A percentile compares a stretch with the other conserved stretches of the same genome.
phyloP scores from a whole-genome alignment of 2,113 vertebrate species.

The Synodontis membranacea region DNA sequence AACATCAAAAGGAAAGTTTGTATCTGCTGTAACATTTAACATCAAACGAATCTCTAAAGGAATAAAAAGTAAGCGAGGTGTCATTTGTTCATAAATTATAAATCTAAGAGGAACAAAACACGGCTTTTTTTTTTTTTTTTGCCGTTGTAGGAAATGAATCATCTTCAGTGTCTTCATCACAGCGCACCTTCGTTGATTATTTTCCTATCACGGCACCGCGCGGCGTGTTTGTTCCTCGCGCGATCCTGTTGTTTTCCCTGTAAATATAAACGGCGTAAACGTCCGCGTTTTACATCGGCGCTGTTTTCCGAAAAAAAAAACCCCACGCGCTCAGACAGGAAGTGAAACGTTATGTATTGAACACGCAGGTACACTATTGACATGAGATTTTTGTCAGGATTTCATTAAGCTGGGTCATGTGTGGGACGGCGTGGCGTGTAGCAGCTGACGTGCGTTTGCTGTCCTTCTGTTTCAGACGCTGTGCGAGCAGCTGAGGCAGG shows the following conservation, averaged over 20 bases:
- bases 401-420: not conserved
- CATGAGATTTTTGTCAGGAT: too few relatives aligned
- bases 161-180: not conserved
- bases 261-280: too few relatives aligned
- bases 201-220: too few relatives aligned
- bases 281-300: not conserved
- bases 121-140: too few relatives aligned
- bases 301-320: not conserved
- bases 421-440: not conserved
- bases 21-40: too few relatives aligned
- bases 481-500: slow-evolving; percentile 91
- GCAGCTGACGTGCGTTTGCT: not conserved
- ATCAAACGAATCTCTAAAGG: not conserved
- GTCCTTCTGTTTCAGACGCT: slow-evolving; percentile 74
- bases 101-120: too few relatives aligned
- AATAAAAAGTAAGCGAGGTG: too few relatives aligned
- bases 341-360: not conserved
- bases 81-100: too few relatives aligned
- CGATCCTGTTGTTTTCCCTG: too few relatives aligned
- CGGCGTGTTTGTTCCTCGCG: too few relatives aligned
- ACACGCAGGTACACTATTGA: too few relatives aligned
- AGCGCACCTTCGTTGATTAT: not conserved
- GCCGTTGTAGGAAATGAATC: not conserved
- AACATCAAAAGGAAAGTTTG: too few relatives aligned
- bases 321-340: not conserved